Evolutionary conservation across 2,113 vertebrate species (phyloP).

Genomic region (Cephalopterus ornatus): DNA sequence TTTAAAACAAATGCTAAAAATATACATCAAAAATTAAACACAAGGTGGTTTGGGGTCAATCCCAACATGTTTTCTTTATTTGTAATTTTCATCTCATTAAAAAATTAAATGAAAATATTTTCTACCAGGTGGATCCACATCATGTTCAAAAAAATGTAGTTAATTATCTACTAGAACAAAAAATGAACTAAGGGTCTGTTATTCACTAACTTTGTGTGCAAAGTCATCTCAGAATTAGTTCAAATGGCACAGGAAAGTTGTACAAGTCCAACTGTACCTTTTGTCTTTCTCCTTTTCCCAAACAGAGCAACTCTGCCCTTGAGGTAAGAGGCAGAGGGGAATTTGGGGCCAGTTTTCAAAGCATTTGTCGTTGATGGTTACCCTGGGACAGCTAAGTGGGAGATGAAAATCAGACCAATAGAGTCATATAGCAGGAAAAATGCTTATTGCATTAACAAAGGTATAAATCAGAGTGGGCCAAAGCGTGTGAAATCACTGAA

Average conservation of each 20-base stretch:
- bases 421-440: background rate
- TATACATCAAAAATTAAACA: background rate
- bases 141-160: background rate
- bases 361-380: background rate
- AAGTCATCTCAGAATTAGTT: background rate
- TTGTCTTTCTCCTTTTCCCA: background rate
- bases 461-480: conserved; percentile 19
- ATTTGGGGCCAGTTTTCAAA: conserved; percentile 14
- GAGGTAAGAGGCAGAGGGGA: conserved; percentile 8
- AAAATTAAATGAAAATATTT: background rate
- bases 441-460: conserved; percentile 9
- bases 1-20: background rate
- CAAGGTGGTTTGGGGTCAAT: background rate
- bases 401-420: background rate
- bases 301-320: background rate
- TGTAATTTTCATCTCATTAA: background rate
- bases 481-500: background rate
- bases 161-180: background rate
- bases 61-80: background rate
- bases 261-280: background rate
- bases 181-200: background rate
- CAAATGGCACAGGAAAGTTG: background rate
- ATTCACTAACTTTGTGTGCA: background rate
- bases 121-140: background rate
- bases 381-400: background rate